Base-by-base conservation (phyloP, 2,888 invertebrate genomes). In the Dinocampus coccinellae region DNA sequence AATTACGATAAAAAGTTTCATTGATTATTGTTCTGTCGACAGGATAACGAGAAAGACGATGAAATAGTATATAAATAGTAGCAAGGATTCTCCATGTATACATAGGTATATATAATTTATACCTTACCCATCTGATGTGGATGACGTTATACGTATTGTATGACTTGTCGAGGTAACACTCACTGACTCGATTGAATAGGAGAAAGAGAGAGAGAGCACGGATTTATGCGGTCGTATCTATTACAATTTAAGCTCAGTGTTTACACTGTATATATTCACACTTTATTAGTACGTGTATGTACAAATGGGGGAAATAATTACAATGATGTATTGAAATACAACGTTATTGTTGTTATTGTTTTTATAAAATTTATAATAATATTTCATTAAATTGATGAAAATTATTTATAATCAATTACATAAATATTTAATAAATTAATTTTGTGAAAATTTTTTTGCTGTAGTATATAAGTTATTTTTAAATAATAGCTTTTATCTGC, bases 11-110 rank as follows among this genome's bases (percentile, higher is more conserved):
- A 76, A 75, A 72, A 72, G 75, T 76, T 60, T 57, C 24, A 52
- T 62, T 73, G 75, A 78, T 78, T 78, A 79, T 78, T 78, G 77
- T 72, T 72, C 29, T 29, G 29, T 4, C 29, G 73, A 70, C 75
- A 76, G n/a, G n/a, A n/a, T n/a, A n/a, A n/a, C n/a, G n/a, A n/a
- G n/a, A n/a, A n/a, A n/a, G n/a, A n/a, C n/a, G n/a, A n/a, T n/a
- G n/a, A n/a, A n/a, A n/a, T n/a, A n/a, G n/a, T n/a, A n/a, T n/a
- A n/a, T n/a, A n/a, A n/a, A n/a, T n/a, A n/a, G 53, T 9, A 68
- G 29, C 52, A 69, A 34, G 22, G 53, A 24, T 34, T 42, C 22
- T 29, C 3, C 7, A 29, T 29, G 7, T 7, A 29, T 29, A 29
- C 7, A 7, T 29, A 29, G n/a, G n/a, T n/a, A n/a, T 11, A 36